Conservation (phyloP, 1,140 invertebrate genomes). For the Scaptomyza montana region DNA sequence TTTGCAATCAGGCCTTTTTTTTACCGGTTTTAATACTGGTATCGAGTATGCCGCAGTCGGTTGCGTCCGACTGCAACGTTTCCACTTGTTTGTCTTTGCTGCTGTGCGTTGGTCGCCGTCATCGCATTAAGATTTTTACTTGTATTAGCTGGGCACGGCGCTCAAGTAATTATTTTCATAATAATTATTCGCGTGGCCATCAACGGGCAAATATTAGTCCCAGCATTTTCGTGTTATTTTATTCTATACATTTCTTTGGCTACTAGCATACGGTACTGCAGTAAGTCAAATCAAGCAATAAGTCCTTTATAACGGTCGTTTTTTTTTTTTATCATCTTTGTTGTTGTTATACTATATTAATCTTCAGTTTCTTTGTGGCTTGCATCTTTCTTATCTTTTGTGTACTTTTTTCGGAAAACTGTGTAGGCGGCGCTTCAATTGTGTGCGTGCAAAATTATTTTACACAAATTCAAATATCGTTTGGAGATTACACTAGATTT, state of each 20-base stretch:
- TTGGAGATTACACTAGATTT: slow-evolving; percentile 1
- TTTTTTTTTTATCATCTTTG: slow-evolving; percentile 12
- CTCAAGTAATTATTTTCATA: slow-evolving; percentile 30
- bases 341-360: slow-evolving; percentile 36
- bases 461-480: slow-evolving; percentile 2
- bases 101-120: slow-evolving; percentile 35
- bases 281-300: slow-evolving; percentile 11
- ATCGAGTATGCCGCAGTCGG: too few species aligned
- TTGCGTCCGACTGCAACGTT: too few species aligned
- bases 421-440: slow-evolving; percentile 10
- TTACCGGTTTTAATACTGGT: too few species aligned
- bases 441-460: slow-evolving; percentile 9
- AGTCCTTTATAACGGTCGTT: not conserved
- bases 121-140: slow-evolving; percentile 3
- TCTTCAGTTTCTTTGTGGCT: slow-evolving; percentile 22
- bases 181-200: slow-evolving; percentile 32
- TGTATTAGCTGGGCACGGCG: slow-evolving; percentile 12
- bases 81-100: slow-evolving; percentile 56
- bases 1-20: too few species aligned
- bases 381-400: slow-evolving; percentile 5
- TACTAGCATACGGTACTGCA: not conserved
- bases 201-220: slow-evolving; percentile 12
- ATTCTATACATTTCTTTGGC: not conserved
- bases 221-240: not conserved
- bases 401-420: not conserved